These are phyloP conservation scores for Liparis tanakae DNA, from an alignment of 2,797 vertebrate genomes.

Conservation along the genomic window DNA sequence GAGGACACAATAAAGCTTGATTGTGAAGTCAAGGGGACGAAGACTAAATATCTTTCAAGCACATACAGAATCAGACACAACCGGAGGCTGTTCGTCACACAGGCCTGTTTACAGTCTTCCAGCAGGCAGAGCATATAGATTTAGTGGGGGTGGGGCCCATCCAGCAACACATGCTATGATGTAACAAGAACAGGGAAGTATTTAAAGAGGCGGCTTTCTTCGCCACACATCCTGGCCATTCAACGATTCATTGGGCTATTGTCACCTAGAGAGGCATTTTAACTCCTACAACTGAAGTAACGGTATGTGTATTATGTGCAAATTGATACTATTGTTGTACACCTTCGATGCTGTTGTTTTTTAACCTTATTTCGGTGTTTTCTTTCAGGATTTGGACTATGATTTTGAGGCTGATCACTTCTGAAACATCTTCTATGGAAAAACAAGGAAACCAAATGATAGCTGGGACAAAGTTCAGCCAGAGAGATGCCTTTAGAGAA, in stretches of 20 bases:
- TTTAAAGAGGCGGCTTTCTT: slow-evolving; percentile 48
- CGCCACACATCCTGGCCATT: slow-evolving; percentile 14
- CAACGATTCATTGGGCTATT: slow-evolving; percentile 12
- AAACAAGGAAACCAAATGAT: slow-evolving; percentile 74
- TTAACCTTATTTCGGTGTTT: slow-evolving; percentile 1
- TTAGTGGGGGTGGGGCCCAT: slow-evolving; percentile 35
- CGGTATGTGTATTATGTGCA: not conserved
- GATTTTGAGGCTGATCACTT: slow-evolving; percentile 81
- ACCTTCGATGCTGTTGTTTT: slow-evolving; percentile 7
- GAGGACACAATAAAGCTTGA: not conserved
- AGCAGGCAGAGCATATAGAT: not conserved
- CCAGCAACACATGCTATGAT: slow-evolving; percentile 55
- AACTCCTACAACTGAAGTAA: slow-evolving; percentile 28
- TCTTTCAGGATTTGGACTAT: slow-evolving; percentile 83
- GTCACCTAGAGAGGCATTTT: slow-evolving; percentile 12
- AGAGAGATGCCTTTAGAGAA: slow-evolving; percentile 90
- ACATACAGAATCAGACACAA: not conserved
- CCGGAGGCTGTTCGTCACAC: slow-evolving; percentile 15
- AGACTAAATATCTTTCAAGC: not conserved
- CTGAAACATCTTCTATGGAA: slow-evolving; percentile 87
- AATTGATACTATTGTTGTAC: not conserved
- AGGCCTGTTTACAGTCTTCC: slow-evolving; percentile 11
- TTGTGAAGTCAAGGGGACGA: not conserved
- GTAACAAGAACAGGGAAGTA: slow-evolving; percentile 54
- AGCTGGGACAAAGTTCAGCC: slow-evolving; percentile 84